Conservation (phyloP, 2,888 invertebrate genomes). For the Chloroclysta siterata region DNA sequence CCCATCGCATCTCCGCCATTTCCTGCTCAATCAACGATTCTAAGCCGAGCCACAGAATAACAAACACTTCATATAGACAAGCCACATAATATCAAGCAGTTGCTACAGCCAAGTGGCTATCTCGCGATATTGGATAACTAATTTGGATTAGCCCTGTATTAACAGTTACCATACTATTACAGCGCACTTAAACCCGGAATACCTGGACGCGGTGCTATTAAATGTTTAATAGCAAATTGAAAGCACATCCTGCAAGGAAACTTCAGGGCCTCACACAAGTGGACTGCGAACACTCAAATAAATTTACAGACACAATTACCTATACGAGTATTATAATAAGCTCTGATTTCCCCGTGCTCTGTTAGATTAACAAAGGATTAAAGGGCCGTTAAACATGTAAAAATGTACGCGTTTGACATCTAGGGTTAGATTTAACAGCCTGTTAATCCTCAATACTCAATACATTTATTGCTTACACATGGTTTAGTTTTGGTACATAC, state of each 20-base stretch:
- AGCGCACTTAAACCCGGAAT: slow-evolving; percentile 56
- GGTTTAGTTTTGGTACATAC: too few relatives aligned
- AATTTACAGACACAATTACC: too few relatives aligned
- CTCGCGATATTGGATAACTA: slow-evolving; percentile 55
- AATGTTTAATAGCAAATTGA: slow-evolving; percentile 63
- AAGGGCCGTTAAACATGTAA: too few relatives aligned
- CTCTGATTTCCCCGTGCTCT: too few relatives aligned
- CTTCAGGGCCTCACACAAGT: slow-evolving; percentile 31
- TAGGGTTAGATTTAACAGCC: too few relatives aligned
- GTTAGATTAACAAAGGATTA: too few relatives aligned
- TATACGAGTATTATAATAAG: too few relatives aligned
- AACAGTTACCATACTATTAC: slow-evolving; percentile 52
- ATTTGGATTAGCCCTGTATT: slow-evolving; percentile 64
- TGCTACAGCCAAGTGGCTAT: slow-evolving; percentile 39
- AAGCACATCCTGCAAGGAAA: slow-evolving; percentile 47
- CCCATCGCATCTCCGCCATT: slow-evolving; percentile 54
- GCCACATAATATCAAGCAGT: slow-evolving; percentile 6
- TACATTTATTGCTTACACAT: too few relatives aligned
- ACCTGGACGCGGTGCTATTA: slow-evolving; percentile 55
- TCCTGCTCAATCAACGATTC: slow-evolving; percentile 61
- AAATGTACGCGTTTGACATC: too few relatives aligned
- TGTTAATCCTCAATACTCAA: too few relatives aligned
- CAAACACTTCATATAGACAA: not conserved
- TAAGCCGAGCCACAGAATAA: slow-evolving; percentile 35
- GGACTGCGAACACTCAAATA: not conserved